Conservation (phyloP, 2,888 invertebrate genomes). For the Helleia helle region DNA sequence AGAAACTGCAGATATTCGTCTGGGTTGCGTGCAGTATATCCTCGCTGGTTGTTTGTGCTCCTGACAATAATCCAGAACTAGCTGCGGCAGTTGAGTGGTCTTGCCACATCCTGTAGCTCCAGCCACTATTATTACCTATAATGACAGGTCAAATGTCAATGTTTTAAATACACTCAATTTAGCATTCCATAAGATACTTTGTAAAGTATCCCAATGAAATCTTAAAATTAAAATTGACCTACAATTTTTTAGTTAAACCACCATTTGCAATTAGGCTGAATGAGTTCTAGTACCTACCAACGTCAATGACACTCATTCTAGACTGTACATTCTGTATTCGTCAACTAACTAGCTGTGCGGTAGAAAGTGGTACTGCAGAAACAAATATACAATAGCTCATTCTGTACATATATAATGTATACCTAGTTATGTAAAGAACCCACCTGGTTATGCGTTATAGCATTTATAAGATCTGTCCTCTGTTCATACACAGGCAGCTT, state of each 20-base stretch:
- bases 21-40: slow-evolving; percentile 94
- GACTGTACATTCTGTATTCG: no score
- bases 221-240: no score
- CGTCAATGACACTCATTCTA: no score
- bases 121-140: slow-evolving; percentile 79
- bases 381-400: no score
- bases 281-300: no score
- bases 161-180: not conserved
- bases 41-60: slow-evolving; percentile 78
- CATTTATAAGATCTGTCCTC: slow-evolving; percentile 77
- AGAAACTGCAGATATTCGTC: slow-evolving; percentile 91
- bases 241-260: no score
- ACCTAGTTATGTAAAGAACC: no score
- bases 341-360: no score
- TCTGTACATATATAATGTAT: no score
- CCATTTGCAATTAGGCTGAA: no score
- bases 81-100: slow-evolving; percentile 96
- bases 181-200: not conserved
- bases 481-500: slow-evolving; percentile 81
- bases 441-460: slow-evolving; percentile 78
- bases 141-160: not conserved
- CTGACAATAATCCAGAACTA: slow-evolving; percentile 85
- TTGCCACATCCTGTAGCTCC: slow-evolving; percentile 96
- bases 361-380: no score
- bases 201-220: no score